Conservation (phyloP, 2,888 invertebrate genomes). For the Horisme vitalbata region DNA sequence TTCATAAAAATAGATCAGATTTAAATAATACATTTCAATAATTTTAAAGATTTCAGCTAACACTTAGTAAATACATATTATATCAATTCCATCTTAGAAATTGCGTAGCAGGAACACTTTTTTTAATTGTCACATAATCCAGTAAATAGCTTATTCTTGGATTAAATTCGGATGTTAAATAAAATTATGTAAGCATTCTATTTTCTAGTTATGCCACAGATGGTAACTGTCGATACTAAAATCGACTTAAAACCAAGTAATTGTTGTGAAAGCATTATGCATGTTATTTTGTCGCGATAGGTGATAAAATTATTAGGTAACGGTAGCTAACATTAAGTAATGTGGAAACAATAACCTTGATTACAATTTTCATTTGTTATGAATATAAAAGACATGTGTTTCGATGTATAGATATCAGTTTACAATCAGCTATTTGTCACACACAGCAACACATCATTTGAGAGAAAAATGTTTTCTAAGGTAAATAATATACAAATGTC, state of each 20-base stretch:
- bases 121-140: no score
- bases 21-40: no score
- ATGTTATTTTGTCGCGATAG: slow-evolving; percentile 23
- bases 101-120: no score
- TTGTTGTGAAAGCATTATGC: slow-evolving; percentile 16
- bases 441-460: slow-evolving; percentile 11
- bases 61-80: no score
- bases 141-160: no score
- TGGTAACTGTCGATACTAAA: no score
- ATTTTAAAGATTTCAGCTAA: no score
- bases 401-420: slow-evolving; percentile 38
- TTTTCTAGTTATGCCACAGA: neutral
- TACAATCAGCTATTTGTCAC: slow-evolving; percentile 20
- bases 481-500: no score
- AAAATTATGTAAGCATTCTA: no score
- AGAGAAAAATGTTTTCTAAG: slow-evolving; percentile 36
- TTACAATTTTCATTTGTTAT: slow-evolving; percentile 30
- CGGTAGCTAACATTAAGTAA: slow-evolving; percentile 20
- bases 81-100: no score
- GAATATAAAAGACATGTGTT: slow-evolving; percentile 39
- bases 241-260: neutral
- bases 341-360: slow-evolving; percentile 36
- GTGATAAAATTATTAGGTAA: slow-evolving; percentile 30
- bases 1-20: no score
- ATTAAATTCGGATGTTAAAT: no score